Percentiles rank a stretch among this genome's conserved stretches.
Conservation (phyloP, 2,797 vertebrate genomes). For the Cynopterus sphinx region DNA sequence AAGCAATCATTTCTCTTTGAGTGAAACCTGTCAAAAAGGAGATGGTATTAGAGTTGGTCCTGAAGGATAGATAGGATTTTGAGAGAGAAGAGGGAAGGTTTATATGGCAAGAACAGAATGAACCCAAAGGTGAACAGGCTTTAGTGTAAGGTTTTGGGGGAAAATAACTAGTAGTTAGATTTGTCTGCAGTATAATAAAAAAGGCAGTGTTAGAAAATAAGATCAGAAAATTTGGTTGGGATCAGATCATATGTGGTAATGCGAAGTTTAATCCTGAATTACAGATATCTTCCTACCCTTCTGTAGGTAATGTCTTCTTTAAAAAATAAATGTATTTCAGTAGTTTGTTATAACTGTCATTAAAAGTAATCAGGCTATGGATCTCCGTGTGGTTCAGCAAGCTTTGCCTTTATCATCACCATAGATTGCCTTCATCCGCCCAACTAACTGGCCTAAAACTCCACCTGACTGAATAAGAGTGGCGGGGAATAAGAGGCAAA, state of each 20-base stretch:
- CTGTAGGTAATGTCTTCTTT: conserved; percentile 9
- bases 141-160: not conserved
- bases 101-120: not conserved
- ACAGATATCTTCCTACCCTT: not conserved
- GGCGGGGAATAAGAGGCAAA: not conserved
- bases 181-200: not conserved
- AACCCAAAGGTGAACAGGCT: not conserved
- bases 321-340: not conserved
- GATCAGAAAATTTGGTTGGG: not conserved
- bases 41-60: not conserved
- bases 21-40: not conserved
- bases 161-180: not conserved
- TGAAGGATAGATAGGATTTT: not conserved
- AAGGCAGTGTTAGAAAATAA: not conserved
- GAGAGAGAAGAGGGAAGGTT: not conserved
- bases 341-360: not conserved
- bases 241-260: not conserved
- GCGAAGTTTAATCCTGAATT: not conserved
- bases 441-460: not conserved
- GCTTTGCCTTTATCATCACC: not conserved
- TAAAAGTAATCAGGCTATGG: not conserved
- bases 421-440: not conserved
- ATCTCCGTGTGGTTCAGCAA: not conserved
- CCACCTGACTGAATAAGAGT: not conserved
- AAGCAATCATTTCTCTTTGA: not conserved